phyloP scores from a whole-genome alignment of 2,888 invertebrate species.

The Andrena minutula region DNA sequence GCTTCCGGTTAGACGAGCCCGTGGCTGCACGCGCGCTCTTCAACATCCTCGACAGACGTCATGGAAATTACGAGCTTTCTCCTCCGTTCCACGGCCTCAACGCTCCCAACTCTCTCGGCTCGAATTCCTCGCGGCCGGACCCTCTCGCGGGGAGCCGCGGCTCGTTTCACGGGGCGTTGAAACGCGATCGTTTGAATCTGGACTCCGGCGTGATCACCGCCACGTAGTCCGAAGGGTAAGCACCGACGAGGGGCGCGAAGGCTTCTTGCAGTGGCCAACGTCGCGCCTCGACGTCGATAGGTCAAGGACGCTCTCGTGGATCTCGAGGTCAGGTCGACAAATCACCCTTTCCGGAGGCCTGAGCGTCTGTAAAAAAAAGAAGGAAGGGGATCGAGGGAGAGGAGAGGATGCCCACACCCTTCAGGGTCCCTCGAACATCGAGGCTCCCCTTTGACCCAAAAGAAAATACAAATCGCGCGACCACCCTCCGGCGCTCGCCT shows the following conservation, averaged over 20 bases:
- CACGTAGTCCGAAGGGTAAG: neutral
- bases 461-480: slow-evolving; percentile 69
- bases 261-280: slow-evolving; percentile 74
- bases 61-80: slow-evolving; percentile 32
- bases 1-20: slow-evolving; percentile 26
- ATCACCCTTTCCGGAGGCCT: slow-evolving; percentile 82
- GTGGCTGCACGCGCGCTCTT: neutral
- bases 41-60: neutral
- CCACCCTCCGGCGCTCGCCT: slow-evolving; percentile 59
- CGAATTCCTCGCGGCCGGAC: neutral
- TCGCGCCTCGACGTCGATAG: slow-evolving; percentile 83
- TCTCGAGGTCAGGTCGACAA: slow-evolving; percentile 84
- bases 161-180: neutral
- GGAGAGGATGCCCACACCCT: slow-evolving; percentile 60
- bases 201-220: neutral
- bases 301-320: slow-evolving; percentile 83
- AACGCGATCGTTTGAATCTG: neutral
- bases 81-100: neutral
- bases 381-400: slow-evolving; percentile 32
- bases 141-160: neutral
- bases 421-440: slow-evolving; percentile 73
- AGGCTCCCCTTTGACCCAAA: slow-evolving; percentile 76
- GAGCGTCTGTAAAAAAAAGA: slow-evolving; percentile 81
- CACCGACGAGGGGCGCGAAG: slow-evolving; percentile 38
- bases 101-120: neutral